These are phyloP conservation scores for Maconellicoccus hirsutus DNA, from an alignment of 1,140 invertebrate genomes.

Conservation along the genomic window DNA sequence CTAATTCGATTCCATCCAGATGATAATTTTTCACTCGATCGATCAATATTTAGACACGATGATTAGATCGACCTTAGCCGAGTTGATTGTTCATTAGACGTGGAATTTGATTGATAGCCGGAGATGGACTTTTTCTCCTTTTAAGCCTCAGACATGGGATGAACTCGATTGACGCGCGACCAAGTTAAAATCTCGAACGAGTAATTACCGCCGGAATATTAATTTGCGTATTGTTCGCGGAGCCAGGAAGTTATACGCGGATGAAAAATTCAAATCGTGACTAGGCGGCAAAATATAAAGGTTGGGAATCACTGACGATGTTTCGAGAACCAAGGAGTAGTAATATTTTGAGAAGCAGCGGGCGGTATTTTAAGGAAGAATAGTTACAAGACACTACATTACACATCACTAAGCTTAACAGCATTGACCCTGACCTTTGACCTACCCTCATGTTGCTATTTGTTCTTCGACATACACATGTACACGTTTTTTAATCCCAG, in stretches of 20 bases:
- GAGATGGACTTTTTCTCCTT: neutral
- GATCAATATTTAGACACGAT: neutral
- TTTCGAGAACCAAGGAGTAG: neutral
- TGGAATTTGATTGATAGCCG: neutral
- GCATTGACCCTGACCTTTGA: neutral
- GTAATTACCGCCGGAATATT: neutral
- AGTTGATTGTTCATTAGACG: neutral
- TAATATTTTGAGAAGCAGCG: neutral
- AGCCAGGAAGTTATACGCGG: too few species aligned
- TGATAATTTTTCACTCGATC: neutral
- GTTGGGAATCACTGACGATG: neutral
- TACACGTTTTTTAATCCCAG: neutral
- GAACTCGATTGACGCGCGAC: too few species aligned
- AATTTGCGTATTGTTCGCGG: too few species aligned
- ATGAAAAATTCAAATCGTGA: too few species aligned
- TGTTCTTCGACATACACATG: neutral
- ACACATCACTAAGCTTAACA: slow-evolving; percentile 8
- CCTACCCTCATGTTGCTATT: slow-evolving; percentile 3
- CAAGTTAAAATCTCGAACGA: too few species aligned
- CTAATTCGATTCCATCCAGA: neutral
- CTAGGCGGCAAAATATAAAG: neutral
- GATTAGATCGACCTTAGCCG: neutral
- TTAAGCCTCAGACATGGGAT: too few species aligned
- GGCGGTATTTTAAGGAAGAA: slow-evolving; percentile 7
- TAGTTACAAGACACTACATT: slow-evolving; percentile 9